Percentiles rank a stretch among this genome's conserved stretches.
phyloP scores from a whole-genome alignment of 2,797 vertebrate genomes.

The Paramormyrops hopkinsi region DNA sequence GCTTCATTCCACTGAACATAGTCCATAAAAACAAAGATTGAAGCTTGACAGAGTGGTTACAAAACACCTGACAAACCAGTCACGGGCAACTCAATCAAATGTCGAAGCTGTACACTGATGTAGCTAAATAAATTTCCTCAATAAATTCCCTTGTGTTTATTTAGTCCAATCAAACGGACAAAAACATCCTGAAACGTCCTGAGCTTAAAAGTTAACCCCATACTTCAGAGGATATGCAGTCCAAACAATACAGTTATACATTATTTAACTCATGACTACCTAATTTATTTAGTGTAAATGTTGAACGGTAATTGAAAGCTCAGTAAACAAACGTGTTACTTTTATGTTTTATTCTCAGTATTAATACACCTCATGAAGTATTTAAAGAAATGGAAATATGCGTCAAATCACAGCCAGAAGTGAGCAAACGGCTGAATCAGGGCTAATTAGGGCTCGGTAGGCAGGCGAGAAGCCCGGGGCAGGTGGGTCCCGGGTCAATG shows the following conservation, averaged over 20 bases:
- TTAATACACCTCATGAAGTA: not conserved
- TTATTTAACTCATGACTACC: not conserved
- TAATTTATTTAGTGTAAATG: constrained; percentile 10
- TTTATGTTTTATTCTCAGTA: not conserved
- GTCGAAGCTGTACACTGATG: not conserved
- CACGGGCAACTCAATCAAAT: not conserved
- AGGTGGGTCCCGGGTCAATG: not conserved
- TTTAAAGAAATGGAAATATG: not conserved
- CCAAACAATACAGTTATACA: constrained; percentile 5
- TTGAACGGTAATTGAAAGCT: not conserved
- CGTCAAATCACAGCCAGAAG: not conserved
- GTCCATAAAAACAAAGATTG: not conserved
- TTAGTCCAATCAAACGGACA: not conserved
- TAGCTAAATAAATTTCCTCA: not conserved
- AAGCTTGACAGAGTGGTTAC: not conserved
- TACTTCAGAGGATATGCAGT: not conserved
- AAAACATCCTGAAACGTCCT: not conserved
- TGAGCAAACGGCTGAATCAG: not conserved
- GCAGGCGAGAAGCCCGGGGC: not conserved
- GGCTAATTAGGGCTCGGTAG: not conserved
- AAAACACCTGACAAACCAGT: not conserved
- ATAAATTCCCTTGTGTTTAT: not conserved
- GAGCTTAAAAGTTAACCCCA: not conserved
- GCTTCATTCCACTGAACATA: not conserved
- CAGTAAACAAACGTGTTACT: not conserved